Conservation (phyloP, 2,888 invertebrate genomes). For the Tipula unca region DNA sequence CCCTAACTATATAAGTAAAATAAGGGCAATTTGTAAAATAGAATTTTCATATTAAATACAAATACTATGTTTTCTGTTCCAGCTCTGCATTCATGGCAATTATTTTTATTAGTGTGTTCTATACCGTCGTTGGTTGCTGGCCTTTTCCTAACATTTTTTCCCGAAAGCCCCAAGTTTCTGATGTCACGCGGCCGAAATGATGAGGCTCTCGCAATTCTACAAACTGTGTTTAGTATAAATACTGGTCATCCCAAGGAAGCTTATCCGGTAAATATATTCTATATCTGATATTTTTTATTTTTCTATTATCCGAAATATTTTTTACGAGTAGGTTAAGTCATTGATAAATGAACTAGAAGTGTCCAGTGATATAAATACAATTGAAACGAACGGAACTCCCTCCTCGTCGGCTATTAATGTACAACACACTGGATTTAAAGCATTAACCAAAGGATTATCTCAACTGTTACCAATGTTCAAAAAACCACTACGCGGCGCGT, state of each 20-base stretch:
- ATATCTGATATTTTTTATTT: too few relatives aligned
- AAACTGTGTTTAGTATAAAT: slow-evolving; percentile 56
- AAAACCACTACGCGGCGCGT: slow-evolving; percentile 51
- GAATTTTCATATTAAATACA: background rate
- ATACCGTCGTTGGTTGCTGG: slow-evolving; percentile 60
- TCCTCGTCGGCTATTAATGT: background rate
- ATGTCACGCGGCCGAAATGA: slow-evolving; percentile 58
- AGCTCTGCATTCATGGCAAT: slow-evolving; percentile 53
- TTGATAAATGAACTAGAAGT: background rate
- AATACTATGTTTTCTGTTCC: background rate
- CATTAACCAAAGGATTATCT: slow-evolving; percentile 47
- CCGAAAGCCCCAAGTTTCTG: slow-evolving; percentile 73
- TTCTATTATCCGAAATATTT: background rate
- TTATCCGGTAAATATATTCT: slow-evolving; percentile 52
- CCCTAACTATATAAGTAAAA: background rate
- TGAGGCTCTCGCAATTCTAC: slow-evolving; percentile 56
- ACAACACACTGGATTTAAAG: slow-evolving; percentile 20
- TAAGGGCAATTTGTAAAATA: background rate
- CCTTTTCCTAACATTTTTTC: slow-evolving; percentile 50
- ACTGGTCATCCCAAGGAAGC: slow-evolving; percentile 51
- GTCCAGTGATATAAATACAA: background rate
- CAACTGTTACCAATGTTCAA: slow-evolving; percentile 59
- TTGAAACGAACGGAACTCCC: background rate
- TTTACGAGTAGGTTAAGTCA: background rate
- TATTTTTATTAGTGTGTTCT: slow-evolving; percentile 49